Conservation (phyloP, 2,113 vertebrate genomes). For the Pan paniscus region DNA sequence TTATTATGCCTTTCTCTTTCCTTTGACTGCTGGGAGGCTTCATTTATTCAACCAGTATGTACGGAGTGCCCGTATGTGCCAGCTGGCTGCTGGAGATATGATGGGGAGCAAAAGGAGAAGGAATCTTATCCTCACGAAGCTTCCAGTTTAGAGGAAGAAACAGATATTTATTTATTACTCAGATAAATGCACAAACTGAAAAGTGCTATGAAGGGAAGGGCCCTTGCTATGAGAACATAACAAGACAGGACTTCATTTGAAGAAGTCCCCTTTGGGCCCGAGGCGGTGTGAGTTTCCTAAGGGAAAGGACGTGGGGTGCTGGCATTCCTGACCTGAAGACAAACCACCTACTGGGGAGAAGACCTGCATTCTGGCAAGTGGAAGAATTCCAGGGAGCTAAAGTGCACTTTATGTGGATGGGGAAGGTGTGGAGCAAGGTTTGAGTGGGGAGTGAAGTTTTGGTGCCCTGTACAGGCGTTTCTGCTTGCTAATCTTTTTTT, state of each 20-base stretch:
- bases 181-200: not conserved
- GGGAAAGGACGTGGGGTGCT: not conserved
- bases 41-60: not conserved
- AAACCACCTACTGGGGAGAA: fast-evolving
- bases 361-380: not conserved
- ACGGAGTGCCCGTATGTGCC: fast-evolving
- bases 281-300: not conserved
- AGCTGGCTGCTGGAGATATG: not conserved
- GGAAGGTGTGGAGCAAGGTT: not conserved
- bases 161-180: not conserved
- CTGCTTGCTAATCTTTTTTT: not conserved
- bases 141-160: not conserved
- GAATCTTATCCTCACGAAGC: not conserved
- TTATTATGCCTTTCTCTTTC: not conserved
- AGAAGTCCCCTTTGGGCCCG: not conserved
- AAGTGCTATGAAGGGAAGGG: not conserved
- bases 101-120: too few species aligned
- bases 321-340: not conserved
- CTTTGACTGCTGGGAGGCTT: not conserved
- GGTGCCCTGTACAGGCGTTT: not conserved
- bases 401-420: not conserved
- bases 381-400: not conserved
- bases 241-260: not conserved
- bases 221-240: not conserved
- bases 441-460: not conserved